Evolutionary conservation across 2,888 invertebrate species (phyloP), one percentile per base, ranked within the genome.

Genomic region (Embidobia sp.): DNA sequence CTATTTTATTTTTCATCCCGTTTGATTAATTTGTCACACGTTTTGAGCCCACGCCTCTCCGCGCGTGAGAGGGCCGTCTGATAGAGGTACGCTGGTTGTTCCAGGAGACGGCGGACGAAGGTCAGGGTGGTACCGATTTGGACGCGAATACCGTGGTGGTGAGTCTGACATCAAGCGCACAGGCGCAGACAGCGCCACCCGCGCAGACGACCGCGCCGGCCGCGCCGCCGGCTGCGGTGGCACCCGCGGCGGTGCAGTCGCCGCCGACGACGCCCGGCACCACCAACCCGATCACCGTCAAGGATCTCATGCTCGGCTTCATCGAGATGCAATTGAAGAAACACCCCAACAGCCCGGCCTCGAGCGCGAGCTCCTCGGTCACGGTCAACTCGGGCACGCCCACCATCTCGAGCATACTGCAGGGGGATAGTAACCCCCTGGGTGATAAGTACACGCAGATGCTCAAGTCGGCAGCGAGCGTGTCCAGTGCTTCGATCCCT

Each of bases 21-120:
- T 22, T 22, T 16, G 3, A 3, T 42, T 59, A n/a, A 8, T 42
- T 59, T 49, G 0, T 70, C 13, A 44, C 18, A 37, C 37, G 6
- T 76, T 76, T 76, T 11, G 64, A 79, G 29, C 46, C 73, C 67
- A 63, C 51, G 79, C 77, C 78, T 77, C 81, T 78, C 74, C 78
- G 57, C 35, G 81, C 78, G 74, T 79, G 84, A 85, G 85, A 85
- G 88, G 83, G 83, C 87, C 85, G 86, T 88, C 89, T 89, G 89
- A 89, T 88, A 88, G 88, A 89, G 89, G 86, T 86, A 80, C 83
- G 82, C 78, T 81, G 82, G 82, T 87, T 87, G 87, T 88, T 89
- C 84, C 88, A 89, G 48, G 95, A 95, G 91, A 97, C 97, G 78
- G 97, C 97, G 48, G 97, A 97, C 88, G 97, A 97, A 90, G 96